A percentile compares a stretch with the other conserved stretches of the same genome.
Evolutionary conservation across 2,888 invertebrate species (phyloP).

Genomic region (Encarsia formosa): DNA sequence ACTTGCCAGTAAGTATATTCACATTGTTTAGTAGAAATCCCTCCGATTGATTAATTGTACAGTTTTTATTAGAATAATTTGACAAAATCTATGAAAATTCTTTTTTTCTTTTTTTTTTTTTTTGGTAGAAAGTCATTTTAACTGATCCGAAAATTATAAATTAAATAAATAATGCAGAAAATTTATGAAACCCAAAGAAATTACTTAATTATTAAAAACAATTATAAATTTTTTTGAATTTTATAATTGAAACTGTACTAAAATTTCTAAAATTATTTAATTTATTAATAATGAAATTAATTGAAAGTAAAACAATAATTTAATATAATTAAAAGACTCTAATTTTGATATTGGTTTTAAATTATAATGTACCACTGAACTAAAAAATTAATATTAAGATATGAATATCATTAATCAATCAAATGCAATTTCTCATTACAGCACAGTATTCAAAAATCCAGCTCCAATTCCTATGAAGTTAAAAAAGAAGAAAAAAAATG

Average conservation of each 20-base stretch:
- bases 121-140: too few relatives aligned
- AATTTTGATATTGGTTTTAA: too few relatives aligned
- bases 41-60: not conserved
- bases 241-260: not conserved
- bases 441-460: constrained; percentile 88
- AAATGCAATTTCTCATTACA: constrained; percentile 54
- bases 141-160: not conserved
- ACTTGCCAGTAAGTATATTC: constrained; percentile 83
- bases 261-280: not conserved
- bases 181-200: too few relatives aligned
- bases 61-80: too few relatives aligned
- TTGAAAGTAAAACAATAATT: not conserved
- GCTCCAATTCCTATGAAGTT: constrained; percentile 72
- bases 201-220: not conserved
- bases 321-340: too few relatives aligned
- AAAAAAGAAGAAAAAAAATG: constrained; percentile 76
- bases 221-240: not conserved
- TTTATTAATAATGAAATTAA: not conserved
- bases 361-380: too few relatives aligned
- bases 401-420: not conserved
- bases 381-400: too few relatives aligned
- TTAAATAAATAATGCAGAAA: not conserved
- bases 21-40: not conserved
- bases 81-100: too few relatives aligned
- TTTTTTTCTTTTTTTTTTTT: too few relatives aligned